Evolutionary conservation across 1,140 invertebrate genomes (phyloP).

Genomic region (Drosophila ohnishii): DNA sequence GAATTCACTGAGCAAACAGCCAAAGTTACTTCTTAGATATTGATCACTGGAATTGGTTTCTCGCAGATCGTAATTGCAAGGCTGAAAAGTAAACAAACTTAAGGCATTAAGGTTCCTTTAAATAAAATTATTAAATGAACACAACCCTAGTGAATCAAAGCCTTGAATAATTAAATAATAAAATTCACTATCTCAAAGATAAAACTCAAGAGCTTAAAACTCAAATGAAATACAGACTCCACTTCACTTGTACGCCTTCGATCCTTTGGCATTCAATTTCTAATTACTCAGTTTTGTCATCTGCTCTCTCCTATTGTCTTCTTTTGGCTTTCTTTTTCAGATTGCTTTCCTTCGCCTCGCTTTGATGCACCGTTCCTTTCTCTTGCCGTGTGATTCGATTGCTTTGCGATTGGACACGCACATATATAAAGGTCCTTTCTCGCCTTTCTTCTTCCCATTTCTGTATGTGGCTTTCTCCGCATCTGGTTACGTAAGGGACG

Average conservation of each 20-base stretch:
- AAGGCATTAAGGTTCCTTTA: not conserved
- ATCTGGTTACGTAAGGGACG: slow-evolving; percentile 47
- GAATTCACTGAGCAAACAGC: slow-evolving; percentile 1
- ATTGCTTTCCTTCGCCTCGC: slow-evolving; percentile 3
- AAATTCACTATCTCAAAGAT: not conserved
- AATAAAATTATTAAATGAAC: not conserved
- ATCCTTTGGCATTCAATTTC: slow-evolving; percentile 26
- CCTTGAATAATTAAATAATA: not conserved
- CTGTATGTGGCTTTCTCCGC: slow-evolving; percentile 18
- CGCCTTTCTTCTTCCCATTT: slow-evolving; percentile 28
- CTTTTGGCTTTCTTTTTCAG: slow-evolving; percentile 5
- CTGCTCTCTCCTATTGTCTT: slow-evolving; percentile 21
- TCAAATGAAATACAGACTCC: not conserved
- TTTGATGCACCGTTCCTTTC: slow-evolving; percentile 10
- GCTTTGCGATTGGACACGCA: slow-evolving; percentile 61
- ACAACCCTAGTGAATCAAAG: too few species aligned
- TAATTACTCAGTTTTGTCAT: slow-evolving; percentile 28
- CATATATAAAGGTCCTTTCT: slow-evolving; percentile 41
- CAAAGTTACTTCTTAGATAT: slow-evolving; percentile 20
- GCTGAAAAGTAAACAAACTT: not conserved
- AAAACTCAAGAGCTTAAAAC: not conserved
- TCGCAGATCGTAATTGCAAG: slow-evolving; percentile 5
- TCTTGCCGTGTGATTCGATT: slow-evolving; percentile 39
- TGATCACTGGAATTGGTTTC: slow-evolving; percentile 14
- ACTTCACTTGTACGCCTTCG: not conserved